Evolutionary conservation across 2,797 vertebrate genomes (phyloP), one percentile per base, ranked within the genome.

Genomic region (Parambassis ranga): DNA sequence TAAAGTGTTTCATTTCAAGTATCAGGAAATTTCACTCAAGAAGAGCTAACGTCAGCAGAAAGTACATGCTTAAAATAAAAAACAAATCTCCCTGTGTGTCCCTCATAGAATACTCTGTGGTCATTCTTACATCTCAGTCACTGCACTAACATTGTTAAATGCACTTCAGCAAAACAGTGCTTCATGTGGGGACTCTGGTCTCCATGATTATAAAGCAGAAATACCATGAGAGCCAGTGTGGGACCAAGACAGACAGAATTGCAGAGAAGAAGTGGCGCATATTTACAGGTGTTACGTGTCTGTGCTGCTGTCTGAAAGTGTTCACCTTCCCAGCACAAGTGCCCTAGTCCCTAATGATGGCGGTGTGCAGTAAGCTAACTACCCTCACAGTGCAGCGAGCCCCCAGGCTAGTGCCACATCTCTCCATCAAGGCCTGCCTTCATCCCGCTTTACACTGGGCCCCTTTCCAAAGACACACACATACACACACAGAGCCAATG

Each of bases 321-420:
- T 89, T 90, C 89, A 90, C 90, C 85, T 89, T 87, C 83, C 79
- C 76, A 65, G 83, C 85, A 62, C 84, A 77, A 80, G 81, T 84
- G 84, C 86, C 89, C 85, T 79, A 82, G 87, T 89, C 87, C 88
- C 90, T 93, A 93, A 94, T 92, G 91, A 93, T 93, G 92, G 85
- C 84, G 81, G 86, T 91, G 86, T 90, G 88, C 90, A 91, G 88
- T 64, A 88, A 86, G 87, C 87, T 92, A 92, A 93, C 90, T 91
- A 92, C 80, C 91, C 89, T 92, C 89, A 88, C 89, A 87, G 90
- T 90, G 90, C 90, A 92, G 87, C 82, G 65, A 91, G 91, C 92
- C 93, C 92, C 89, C 84, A 82, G 92, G 92, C 92, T 92, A 92
- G 87, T 91, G 91, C 90, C 92, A 91, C 92, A 92, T 91, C 89